Evolutionary conservation across 2,888 invertebrate genomes (phyloP).

Genomic region (Microchrysa polita): DNA sequence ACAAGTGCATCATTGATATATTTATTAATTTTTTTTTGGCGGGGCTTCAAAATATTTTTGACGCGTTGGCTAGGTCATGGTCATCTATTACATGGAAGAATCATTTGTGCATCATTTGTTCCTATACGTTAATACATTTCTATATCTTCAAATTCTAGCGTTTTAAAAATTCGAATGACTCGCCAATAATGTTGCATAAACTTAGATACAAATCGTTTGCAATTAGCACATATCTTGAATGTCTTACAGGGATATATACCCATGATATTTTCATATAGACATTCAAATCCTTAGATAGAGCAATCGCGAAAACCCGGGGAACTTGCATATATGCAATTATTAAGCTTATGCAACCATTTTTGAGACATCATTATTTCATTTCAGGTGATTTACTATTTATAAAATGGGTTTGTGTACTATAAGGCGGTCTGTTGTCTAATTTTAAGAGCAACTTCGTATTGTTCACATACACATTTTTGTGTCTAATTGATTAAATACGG

Average conservation of each 20-base stretch:
- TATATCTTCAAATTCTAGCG: slow-evolving; percentile 15
- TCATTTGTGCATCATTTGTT: slow-evolving; percentile 9
- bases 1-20: too few species aligned
- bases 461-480: background rate
- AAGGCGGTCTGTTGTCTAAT: background rate
- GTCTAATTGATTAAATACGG: background rate
- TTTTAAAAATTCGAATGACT: slow-evolving; percentile 8
- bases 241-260: slow-evolving; percentile 1
- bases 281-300: background rate
- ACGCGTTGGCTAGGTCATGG: slow-evolving; percentile 12
- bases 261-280: background rate
- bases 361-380: slow-evolving; percentile 43
- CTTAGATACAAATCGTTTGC: slow-evolving; percentile 21
- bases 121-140: background rate
- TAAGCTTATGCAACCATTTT: slow-evolving; percentile 21
- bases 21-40: too few species aligned
- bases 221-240: slow-evolving; percentile 27
- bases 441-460: background rate
- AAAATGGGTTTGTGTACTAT: slow-evolving; percentile 3
- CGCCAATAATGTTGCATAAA: slow-evolving; percentile 20
- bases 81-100: background rate
- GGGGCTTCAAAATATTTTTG: background rate
- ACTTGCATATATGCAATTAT: slow-evolving; percentile 11
- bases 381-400: slow-evolving; percentile 39
- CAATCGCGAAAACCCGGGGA: background rate